A percentile compares a stretch with the other conserved stretches of the same genome.
Conservation (phyloP, 2,888 invertebrate species). For the Pogonocherus hispidulus region DNA sequence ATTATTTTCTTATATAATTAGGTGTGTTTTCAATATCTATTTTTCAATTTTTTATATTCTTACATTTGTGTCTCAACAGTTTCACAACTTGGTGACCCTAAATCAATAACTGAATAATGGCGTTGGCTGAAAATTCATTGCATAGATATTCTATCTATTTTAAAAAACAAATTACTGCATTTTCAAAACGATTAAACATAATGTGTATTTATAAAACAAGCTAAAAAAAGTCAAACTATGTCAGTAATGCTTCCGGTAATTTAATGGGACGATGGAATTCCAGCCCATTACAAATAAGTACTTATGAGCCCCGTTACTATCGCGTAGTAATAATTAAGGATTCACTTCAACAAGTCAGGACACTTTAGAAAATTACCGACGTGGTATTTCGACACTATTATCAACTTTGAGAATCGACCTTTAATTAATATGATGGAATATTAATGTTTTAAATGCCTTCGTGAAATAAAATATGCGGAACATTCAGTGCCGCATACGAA, state of each 20-base stretch:
- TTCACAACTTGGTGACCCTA: no score
- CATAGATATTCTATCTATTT: no score
- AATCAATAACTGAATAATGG: no score
- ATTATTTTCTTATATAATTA: no score
- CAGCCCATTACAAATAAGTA: neutral
- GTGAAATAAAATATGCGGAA: neutral
- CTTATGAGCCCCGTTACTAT: neutral
- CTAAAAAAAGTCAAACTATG: neutral
- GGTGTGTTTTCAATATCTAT: no score
- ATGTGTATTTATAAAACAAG: neutral
- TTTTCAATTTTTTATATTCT: no score
- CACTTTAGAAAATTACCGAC: slow-evolving; percentile 18
- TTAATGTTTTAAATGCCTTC: neutral
- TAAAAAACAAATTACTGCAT: no score
- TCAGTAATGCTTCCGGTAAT: neutral
- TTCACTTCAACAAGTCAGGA: slow-evolving; percentile 14
- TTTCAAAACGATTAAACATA: no score
- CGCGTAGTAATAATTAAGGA: slow-evolving; percentile 5
- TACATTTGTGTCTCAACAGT: no score
- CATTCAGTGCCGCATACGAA: neutral
- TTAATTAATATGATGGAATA: slow-evolving; percentile 2
- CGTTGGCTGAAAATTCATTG: no score
- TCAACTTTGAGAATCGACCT: neutral
- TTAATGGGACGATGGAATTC: neutral
- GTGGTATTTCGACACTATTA: neutral